Evolutionary conservation across 2,797 vertebrate genomes (phyloP).

Genomic region (Staurois parvus): DNA sequence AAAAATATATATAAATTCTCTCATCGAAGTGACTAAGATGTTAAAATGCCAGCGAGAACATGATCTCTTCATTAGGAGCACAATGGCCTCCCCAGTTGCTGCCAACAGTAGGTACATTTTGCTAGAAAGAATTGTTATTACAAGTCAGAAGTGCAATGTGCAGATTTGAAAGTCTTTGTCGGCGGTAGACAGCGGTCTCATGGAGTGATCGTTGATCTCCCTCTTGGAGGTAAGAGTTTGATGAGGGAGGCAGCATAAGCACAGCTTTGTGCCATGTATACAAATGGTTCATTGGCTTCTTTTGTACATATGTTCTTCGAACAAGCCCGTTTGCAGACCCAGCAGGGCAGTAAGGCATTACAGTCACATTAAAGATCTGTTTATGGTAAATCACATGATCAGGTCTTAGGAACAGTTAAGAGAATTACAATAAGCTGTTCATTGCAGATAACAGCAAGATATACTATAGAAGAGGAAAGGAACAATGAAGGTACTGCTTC

Average conservation of each 20-base stretch:
- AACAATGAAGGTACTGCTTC: no score
- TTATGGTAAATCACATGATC: conserved; percentile 21
- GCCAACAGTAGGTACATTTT: conserved; percentile 7
- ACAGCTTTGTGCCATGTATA: conserved; percentile 29
- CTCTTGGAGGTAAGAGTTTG: conserved; percentile 15
- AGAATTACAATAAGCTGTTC: neutral
- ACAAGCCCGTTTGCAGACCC: conserved; percentile 7
- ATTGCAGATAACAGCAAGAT: neutral
- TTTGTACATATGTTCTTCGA: conserved; percentile 30
- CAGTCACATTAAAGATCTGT: neutral
- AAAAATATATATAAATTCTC: neutral
- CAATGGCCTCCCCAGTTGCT: conserved; percentile 21
- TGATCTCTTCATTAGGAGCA: conserved; percentile 14
- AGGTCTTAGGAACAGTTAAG: neutral
- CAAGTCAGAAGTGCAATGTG: conserved; percentile 37
- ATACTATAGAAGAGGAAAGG: no score
- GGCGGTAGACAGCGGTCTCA: conserved; percentile 3
- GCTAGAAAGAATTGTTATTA: conserved; percentile 36
- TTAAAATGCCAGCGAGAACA: conserved; percentile 12
- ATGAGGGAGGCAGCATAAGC: neutral
- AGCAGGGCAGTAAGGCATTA: conserved; percentile 33
- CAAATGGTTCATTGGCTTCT: conserved; percentile 20
- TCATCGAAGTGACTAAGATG: neutral
- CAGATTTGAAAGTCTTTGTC: neutral
- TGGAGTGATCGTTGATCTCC: conserved; percentile 23